phyloP scores from a whole-genome alignment of 2,113 vertebrate species.

The Acrocephalus kingi region DNA sequence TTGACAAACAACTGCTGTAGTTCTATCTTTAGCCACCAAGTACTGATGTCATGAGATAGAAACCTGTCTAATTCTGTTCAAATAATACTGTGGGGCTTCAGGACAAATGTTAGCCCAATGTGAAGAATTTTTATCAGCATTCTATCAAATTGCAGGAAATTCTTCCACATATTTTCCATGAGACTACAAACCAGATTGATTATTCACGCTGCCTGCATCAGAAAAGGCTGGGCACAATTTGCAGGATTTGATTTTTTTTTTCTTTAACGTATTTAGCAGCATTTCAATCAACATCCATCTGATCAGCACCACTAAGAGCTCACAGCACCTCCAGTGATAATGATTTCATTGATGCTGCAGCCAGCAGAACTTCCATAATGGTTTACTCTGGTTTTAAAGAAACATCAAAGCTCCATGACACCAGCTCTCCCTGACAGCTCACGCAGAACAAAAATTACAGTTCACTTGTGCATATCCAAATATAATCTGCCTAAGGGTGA shows the following conservation, averaged over 20 bases:
- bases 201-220: neutral
- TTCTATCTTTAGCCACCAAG: conserved; percentile 1
- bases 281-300: conserved; percentile 10
- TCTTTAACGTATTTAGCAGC: neutral
- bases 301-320: neutral
- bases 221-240: neutral
- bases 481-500: conserved; percentile 69
- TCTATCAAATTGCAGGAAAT: neutral
- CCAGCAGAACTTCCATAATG: conserved; percentile 36
- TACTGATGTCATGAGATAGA: neutral
- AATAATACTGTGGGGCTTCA: neutral
- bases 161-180: neutral
- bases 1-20: conserved; percentile 11
- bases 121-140: neutral
- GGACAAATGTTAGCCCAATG: neutral
- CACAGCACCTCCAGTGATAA: neutral
- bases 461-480: conserved; percentile 51
- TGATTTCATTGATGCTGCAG: neutral
- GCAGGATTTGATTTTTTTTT: neutral
- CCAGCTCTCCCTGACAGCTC: conserved; percentile 48
- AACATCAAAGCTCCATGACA: conserved; percentile 59
- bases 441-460: conserved; percentile 9
- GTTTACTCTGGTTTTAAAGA: conserved; percentile 53
- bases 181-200: neutral
- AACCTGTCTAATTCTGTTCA: neutral